phyloP scores from a whole-genome alignment of 2,888 invertebrate genomes.

The Orthosia incerta region DNA sequence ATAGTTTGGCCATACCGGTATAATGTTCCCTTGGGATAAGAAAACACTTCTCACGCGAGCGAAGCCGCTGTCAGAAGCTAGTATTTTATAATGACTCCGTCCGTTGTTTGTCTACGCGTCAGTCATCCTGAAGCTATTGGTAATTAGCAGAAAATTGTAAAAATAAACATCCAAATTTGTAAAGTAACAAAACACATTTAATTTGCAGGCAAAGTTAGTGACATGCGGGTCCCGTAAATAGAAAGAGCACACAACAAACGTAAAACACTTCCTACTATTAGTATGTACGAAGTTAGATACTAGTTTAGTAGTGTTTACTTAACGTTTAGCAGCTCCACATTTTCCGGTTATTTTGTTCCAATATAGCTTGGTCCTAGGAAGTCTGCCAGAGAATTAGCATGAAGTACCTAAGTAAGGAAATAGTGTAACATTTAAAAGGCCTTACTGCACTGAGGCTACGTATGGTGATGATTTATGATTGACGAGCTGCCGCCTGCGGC shows the following conservation, averaged over 20 bases:
- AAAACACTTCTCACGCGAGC: too few species aligned
- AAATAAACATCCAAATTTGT: not conserved
- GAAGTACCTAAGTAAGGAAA: not conserved
- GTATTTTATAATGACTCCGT: too few species aligned
- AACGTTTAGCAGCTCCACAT: not conserved
- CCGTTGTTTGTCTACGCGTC: not conserved
- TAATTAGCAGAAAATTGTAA: not conserved
- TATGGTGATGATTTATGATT: too few species aligned
- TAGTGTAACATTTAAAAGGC: too few species aligned
- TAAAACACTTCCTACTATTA: not conserved
- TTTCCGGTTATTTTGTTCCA: not conserved
- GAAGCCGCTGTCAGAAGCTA: too few species aligned
- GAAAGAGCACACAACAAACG: not conserved
- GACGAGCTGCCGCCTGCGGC: too few species aligned
- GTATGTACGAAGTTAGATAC: not conserved
- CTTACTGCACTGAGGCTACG: too few species aligned
- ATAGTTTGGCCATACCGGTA: too few species aligned
- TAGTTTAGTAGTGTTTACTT: not conserved
- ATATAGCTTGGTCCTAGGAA: not conserved
- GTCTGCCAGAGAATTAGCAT: not conserved
- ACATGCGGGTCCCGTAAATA: conserved; percentile 31
- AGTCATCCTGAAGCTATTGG: too few species aligned
- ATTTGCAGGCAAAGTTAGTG: conserved; percentile 2
- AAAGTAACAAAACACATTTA: not conserved
- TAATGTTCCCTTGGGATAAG: too few species aligned